Conservation (phyloP, 2,888 invertebrate species). For the Drosophila niveifrons region DNA sequence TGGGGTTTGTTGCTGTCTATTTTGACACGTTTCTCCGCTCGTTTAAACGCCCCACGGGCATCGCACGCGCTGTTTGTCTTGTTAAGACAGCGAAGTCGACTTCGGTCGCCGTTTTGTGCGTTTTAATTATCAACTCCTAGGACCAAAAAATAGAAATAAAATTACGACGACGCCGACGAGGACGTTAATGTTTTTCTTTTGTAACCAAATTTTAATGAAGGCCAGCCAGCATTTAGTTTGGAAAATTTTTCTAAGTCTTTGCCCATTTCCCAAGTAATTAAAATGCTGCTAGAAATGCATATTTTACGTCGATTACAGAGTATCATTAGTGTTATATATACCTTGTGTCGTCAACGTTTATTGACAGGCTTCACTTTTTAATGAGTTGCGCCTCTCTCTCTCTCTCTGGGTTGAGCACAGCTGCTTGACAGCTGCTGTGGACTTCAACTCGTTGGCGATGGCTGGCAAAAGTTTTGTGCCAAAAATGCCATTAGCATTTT, state of each 20-base stretch:
- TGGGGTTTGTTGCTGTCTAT: constrained; percentile 59
- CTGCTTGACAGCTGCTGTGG: constrained; percentile 33
- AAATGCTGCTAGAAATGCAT: too few species aligned
- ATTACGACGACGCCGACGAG: neutral
- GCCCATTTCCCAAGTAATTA: too few species aligned
- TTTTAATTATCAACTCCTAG: constrained; percentile 72
- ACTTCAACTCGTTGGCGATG: constrained; percentile 2
- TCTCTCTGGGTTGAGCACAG: too few species aligned
- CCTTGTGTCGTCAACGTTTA: constrained; percentile 15
- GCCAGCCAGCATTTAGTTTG: neutral
- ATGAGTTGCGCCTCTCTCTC: constrained; percentile 27
- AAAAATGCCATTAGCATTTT: constrained; percentile 64
- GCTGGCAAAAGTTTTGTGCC: constrained; percentile 43
- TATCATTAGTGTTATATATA: constrained; percentile 7
- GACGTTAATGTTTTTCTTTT: constrained; percentile 19
- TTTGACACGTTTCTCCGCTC: constrained; percentile 68
- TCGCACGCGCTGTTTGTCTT: constrained; percentile 68
- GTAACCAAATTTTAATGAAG: constrained; percentile 21
- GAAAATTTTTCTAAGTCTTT: neutral
- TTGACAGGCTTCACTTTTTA: constrained; percentile 49
- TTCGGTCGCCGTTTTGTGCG: constrained; percentile 55
- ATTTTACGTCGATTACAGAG: constrained; percentile 6
- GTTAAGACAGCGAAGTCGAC: constrained; percentile 44
- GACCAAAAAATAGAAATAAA: neutral
- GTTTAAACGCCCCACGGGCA: constrained; percentile 47